These are phyloP conservation scores for Patella depressa DNA, from an alignment of 2,888 invertebrate species.

Conservation along the genomic window DNA sequence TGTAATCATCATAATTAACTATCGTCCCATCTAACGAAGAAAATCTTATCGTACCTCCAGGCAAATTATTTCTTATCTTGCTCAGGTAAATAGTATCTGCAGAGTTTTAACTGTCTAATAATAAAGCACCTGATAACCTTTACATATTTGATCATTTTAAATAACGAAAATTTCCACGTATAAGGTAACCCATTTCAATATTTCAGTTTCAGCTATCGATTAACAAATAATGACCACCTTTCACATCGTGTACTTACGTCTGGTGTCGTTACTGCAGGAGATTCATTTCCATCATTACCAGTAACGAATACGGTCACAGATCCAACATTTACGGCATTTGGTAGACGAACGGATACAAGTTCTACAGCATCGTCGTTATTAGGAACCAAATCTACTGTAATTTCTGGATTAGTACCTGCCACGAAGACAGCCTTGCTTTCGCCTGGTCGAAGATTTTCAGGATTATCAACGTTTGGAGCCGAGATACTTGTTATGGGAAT, in stretches of 20 bases:
- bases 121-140: too few species aligned
- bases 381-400: constrained; percentile 1
- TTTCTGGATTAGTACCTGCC: background rate
- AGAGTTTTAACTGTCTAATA: too few species aligned
- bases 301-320: background rate
- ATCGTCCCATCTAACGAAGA: too few species aligned
- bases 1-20: background rate
- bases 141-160: too few species aligned
- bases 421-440: background rate
- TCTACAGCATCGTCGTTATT: background rate
- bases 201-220: too few species aligned
- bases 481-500: background rate
- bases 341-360: background rate
- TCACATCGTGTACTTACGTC: too few species aligned
- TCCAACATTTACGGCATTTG: background rate
- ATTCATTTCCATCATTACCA: background rate
- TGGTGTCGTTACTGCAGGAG: background rate
- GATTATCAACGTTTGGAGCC: background rate
- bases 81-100: too few species aligned
- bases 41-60: too few species aligned
- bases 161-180: too few species aligned
- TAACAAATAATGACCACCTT: too few species aligned
- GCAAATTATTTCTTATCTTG: too few species aligned
- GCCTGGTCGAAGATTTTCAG: background rate
- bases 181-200: too few species aligned